Base-by-base conservation (phyloP, 2,113 vertebrate species). In the Tetrax tetrax region DNA sequence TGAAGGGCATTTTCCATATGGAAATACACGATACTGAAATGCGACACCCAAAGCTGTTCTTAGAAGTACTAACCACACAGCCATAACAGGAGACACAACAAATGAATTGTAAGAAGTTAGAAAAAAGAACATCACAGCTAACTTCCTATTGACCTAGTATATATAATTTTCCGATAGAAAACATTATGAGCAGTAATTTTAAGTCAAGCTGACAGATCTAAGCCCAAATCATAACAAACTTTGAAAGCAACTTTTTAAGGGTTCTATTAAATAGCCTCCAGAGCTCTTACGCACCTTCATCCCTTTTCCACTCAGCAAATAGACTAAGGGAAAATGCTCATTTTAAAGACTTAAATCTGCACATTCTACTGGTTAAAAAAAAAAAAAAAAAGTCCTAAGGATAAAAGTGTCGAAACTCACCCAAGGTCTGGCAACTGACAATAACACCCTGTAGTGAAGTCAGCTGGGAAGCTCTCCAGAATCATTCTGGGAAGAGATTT, bases 361-460 rank as follows among this genome's bases (percentile, higher is more conserved):
- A 47, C 29, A 64, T 78, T 74, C 18, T 20, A 71, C 9, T 45
- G 24, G 3, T 15, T 66, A 53, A 60, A 66, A 41, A 56, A 71
- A 53, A 60, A 66, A 41, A 56, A 38, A 24, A 18, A n/a, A 18
- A n/a, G 1, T 38, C 10, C 15, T 69, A 68, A 71, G 77, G 81
- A 81, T 51, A 61, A 63, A 94, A 87, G 74, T 87, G 84, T 87
- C 74, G 79, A 85, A 87, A 72, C 53, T 24, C 91, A 83, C 74
- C 93, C 28, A 19, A 91, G 81, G 77, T 68, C 74, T 93, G 78
- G 69, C 69, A 96, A 80, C 45, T 93, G 87, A 82, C 70, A 89
- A 8, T 5, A 79, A 41, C 18, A 68, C 85, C 74, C 65, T 79
- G 45, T 7, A 20, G 82, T 4, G n/a, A 79, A 81, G 47, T 74